Base-by-base conservation (phyloP, 2,888 invertebrate species). In the Eupithecia insigniata region DNA sequence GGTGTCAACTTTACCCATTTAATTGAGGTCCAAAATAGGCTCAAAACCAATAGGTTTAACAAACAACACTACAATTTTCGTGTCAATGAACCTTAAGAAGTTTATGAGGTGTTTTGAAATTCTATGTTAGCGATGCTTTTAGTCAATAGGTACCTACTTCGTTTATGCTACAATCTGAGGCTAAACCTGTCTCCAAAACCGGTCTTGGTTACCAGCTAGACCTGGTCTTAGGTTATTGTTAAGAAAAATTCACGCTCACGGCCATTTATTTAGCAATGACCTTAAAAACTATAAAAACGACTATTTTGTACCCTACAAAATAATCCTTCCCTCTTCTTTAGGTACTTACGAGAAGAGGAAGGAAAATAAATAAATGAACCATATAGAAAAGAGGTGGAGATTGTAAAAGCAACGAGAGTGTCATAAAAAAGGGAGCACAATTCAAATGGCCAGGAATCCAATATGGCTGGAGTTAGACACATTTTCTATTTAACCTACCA, bases 121-220 rank as follows among this genome's bases (percentile, higher is more conserved):
- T 64, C 22, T 22, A 22, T 64, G 22, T 64, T 34, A 32, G 32
- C 32, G 14, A 22, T 36, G 26, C 36, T 64, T 22, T n/a, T 34
- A 62, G 36, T 36, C 34, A 22, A 10, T n/a, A 51, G 46, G 22
- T 51, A 26, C 26, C 34, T 30, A 30, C 28, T 7, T 58, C 28
- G 26, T 28, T 62, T 36, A 36, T 67, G 28, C n/a, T 67, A 18
- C 66, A 70, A 8, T 68, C 69, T 74, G 58, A 66, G 69, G 55
- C 34, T 55, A 71, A 74, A 74, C 74, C 71, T 62, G 73, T 74
- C 67, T 66, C 36, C 61, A 26, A 5, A 69, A 74, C 74, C 75
- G 80, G 81, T 80, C 79, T 28, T 78, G 77, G 82, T 82, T 78
- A 78, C 78, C 79, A 72, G 68, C 32, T 71, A 66, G 76, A 68